phyloP scores from a whole-genome alignment of 2,797 vertebrate species.

The Corythornis leucogaster region DNA sequence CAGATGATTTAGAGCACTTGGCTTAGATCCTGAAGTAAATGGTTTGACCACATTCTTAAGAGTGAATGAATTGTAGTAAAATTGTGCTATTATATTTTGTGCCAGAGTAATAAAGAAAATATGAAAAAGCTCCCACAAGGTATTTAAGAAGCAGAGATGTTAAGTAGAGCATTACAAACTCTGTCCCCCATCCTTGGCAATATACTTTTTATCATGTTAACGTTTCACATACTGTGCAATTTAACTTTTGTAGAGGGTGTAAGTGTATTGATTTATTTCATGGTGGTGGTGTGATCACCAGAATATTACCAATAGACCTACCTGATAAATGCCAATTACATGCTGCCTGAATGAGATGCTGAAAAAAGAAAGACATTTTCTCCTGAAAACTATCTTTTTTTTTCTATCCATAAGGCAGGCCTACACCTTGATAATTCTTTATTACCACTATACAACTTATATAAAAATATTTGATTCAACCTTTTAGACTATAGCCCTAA shows the following conservation, averaged over 20 bases:
- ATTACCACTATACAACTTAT: neutral
- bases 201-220: slow-evolving; percentile 17
- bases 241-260: slow-evolving; percentile 18
- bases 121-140: neutral
- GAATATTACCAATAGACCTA: neutral
- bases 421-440: neutral
- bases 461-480: neutral
- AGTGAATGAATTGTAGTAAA: slow-evolving; percentile 10
- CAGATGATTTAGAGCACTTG: neutral
- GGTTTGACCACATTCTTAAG: neutral
- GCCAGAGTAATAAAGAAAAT: slow-evolving; percentile 18
- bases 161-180: slow-evolving; percentile 31
- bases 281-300: rapidly evolving
- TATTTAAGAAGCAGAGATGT: neutral
- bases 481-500: rapidly evolving
- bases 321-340: neutral
- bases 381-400: neutral
- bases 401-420: neutral
- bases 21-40: neutral
- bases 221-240: neutral
- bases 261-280: slow-evolving; percentile 25
- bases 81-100: neutral
- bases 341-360: neutral
- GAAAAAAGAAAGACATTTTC: neutral
- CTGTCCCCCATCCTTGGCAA: neutral